Base-by-base conservation (phyloP, 2,113 vertebrate species). In the Heterochromis multidens region DNA sequence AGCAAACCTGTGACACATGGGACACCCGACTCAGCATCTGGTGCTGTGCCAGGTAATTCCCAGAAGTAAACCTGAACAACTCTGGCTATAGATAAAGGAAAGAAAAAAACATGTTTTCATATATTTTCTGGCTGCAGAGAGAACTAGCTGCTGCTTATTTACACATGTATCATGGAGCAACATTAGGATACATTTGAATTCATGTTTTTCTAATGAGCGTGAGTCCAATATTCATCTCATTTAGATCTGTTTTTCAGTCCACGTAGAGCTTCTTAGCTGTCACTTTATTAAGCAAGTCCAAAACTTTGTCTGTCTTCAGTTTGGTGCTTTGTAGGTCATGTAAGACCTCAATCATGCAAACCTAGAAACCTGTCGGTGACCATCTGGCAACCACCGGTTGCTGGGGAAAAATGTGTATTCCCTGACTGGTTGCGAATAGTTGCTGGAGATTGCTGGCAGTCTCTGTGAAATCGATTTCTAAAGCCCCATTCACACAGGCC, bases 141-240 rank as follows among this genome's bases (percentile, higher is more conserved):
- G 7, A 77, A 19, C n/a, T 10, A 67, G 27, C 37, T 70, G 17
- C 43, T 67, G 25, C 37, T 27, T 67, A 43, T 67, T 67, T 67
- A 17, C 63, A 43, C 43, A 67, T 0, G 0, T n/a, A n/a, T n/a
- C n/a, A n/a, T n/a, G n/a, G n/a, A 37, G 35, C 35, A 57, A 10
- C 25, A 29, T 14, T 13, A 29, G 58, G 4, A 1, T 77, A 19
- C 1, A 16, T 77, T 37, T 57, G 21, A 56, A 17, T 52, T 56
- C 5, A 56, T 23, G 19, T 17, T 57, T 27, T n/a, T 60, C 0
- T 16, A 1, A 25, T 11, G n/a, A 25, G 23, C 4, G 4, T 4
- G 11, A 11, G 21, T 54, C n/a, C n/a, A 76, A 35, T 77, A 77
- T 56, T 57, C 1, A 57, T 56, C 33, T 11, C 37, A 25, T 67